Base-by-base conservation (phyloP, 2,888 invertebrate genomes). In the Lumbricus terrestris region DNA sequence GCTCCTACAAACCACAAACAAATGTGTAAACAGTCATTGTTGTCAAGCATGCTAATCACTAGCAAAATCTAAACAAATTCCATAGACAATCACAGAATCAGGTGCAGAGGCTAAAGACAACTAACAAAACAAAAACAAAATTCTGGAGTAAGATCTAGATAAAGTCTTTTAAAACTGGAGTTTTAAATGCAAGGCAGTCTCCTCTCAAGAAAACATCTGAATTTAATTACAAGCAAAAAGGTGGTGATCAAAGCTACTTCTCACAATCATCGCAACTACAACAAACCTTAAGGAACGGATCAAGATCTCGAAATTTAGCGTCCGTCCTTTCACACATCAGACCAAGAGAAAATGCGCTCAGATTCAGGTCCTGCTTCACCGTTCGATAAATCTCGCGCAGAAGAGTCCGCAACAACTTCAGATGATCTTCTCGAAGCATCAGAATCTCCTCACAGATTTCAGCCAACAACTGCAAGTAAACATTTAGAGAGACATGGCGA, bases 361-460 rank as follows among this genome's bases (percentile, higher is more conserved):
- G 96, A 94, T 97, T 97, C 89, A 97, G 96, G 94, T 97, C 98
- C 95, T 97, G 96, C 91, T 97, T 95, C 1, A 98, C 96, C 89
- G 97, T 97, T 33, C 98, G 96, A 89, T 98, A 97, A 92, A 98
- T 97, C 95, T 99, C 99, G 90, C 98, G 96, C 0, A 98, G 95
- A 91, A 99, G 96, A 15, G 97, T 97, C 5, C 98, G 96, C 92
- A 99, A 95, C 0, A 98, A 97, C 2, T 98, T 96, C 91, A 98
- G 95, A 95, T 97, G 98, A 95, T 99, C 99, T 92, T 99, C 99
- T 33, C 94, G 94, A 92, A 94, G 94, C 92, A 97, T 96, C 83
- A 99, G 95, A 92, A 98, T 95, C 95, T 98, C 98, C 96, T 97
- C 96, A 93, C 96, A 95, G 88, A 95, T 94, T 90, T 95, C 94